Base-by-base conservation (phyloP, 2,888 invertebrate species). In the Ophioninae sp. region DNA sequence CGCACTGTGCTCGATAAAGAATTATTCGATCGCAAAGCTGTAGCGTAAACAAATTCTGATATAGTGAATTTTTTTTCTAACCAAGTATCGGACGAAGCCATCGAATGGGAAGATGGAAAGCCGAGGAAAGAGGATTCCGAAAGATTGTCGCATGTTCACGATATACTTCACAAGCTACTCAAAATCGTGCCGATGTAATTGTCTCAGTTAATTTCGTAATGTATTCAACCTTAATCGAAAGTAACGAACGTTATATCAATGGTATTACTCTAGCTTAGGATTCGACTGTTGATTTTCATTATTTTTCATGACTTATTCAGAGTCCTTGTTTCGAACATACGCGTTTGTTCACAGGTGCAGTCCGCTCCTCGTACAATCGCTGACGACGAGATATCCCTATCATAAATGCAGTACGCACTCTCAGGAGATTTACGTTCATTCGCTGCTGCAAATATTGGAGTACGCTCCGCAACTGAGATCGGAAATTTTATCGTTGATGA, bases 371-470 rank as follows among this genome's bases (percentile, higher is more conserved):
- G 91, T 96, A 87, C 95, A 96, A 68, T 94, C 95, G 13, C 93
- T 97, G 22, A 93, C 94, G 78, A 93, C 94, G 3, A 93, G 94
- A 69, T 98, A 96, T 92, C 98, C 98, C 0, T 98, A 97, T 91
- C 95, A 95, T 90, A 96, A 95, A 88, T 95, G 95, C 79, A 94
- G 95, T 0, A 93, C 95, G 5, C 95, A 95, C 88, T 91, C 94
- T 0, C 96, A 97, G 86, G 96, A 96, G 89, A 95, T 96, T 13
- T 98, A 96, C 92, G 91, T 97, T 22, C 95, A 96, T 90, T 97
- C 98, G 92, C 92, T 98, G 64, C 94, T 98, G 75, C 95, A 95
- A 94, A 94, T 98, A 86, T 93, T 96, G 82, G 95, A 95, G 64
- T 97, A 97, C 91, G 95, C 96, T 86, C 97, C 97, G 0, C 94